phyloP scores from a whole-genome alignment of 2,113 vertebrate genomes.

The Halichoeres trimaculatus region DNA sequence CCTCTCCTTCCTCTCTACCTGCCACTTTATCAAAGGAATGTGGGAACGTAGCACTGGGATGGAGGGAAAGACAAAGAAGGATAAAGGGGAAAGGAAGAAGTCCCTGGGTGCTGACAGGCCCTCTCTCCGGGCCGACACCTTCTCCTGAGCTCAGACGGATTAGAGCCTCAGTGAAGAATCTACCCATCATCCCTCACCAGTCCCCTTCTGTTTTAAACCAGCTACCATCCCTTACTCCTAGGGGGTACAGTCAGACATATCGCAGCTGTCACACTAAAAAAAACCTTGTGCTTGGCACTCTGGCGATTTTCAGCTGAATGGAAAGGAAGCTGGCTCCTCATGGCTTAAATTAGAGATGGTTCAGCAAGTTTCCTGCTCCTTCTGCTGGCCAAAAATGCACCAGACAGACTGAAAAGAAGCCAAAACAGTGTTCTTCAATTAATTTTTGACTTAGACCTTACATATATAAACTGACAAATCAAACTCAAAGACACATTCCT shows the following conservation, averaged over 20 bases:
- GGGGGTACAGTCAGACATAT: slow-evolving; percentile 24
- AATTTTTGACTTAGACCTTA: neutral
- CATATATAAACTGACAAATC: neutral
- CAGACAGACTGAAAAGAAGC: neutral
- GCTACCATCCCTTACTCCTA: slow-evolving; percentile 6
- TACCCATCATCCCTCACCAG: slow-evolving; percentile 19
- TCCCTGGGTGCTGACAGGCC: slow-evolving; percentile 57
- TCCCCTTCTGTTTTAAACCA: slow-evolving; percentile 27
- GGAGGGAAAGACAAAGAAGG: slow-evolving; percentile 17
- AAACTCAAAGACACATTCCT: too few species aligned
- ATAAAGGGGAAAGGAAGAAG: slow-evolving; percentile 30
- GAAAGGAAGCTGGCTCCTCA: slow-evolving; percentile 38
- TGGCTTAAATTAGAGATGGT: slow-evolving; percentile 34
- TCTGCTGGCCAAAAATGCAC: neutral
- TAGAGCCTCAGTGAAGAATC: slow-evolving; percentile 44
- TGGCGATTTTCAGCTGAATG: slow-evolving; percentile 25
- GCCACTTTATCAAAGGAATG: slow-evolving; percentile 79
- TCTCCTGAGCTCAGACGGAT: slow-evolving; percentile 49
- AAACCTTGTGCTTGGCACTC: slow-evolving; percentile 26
- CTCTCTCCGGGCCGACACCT: slow-evolving; percentile 60
- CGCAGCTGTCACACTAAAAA: slow-evolving; percentile 34
- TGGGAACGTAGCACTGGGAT: slow-evolving; percentile 62
- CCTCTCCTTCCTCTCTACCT: slow-evolving; percentile 40
- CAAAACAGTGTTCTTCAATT: neutral
- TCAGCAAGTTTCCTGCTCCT: slow-evolving; percentile 11